These are phyloP conservation scores for Torymus tubicola DNA, from an alignment of 2,888 invertebrate genomes.

Conservation along the genomic window DNA sequence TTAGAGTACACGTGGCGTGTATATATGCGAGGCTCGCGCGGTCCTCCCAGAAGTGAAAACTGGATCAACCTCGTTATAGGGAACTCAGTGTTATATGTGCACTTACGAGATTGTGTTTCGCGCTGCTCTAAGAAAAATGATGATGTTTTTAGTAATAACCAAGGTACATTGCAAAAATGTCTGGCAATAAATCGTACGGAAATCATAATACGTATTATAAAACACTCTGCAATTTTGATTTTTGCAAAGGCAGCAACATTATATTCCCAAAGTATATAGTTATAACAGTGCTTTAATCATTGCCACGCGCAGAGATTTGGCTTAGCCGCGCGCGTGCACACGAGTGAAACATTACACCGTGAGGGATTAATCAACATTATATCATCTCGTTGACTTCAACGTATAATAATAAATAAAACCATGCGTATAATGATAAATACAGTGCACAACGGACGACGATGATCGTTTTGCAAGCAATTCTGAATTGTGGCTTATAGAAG, in stretches of 20 bases:
- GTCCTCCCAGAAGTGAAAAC: conserved; percentile 10
- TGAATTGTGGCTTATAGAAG: conserved; percentile 16
- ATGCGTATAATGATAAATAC: conserved; percentile 24
- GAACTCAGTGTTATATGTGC: no score
- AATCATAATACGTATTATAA: neutral
- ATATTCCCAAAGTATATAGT: conserved; percentile 2
- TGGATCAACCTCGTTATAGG: neutral
- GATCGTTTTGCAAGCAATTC: conserved; percentile 10
- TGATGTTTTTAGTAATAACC: no score
- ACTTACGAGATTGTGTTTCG: no score
- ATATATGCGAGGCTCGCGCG: neutral
- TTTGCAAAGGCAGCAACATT: conserved; percentile 7
- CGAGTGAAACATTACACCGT: neutral
- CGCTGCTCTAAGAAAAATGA: no score
- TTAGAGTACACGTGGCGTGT: neutral
- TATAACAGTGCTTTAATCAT: conserved; percentile 26
- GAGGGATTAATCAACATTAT: conserved; percentile 25
- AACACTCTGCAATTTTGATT: conserved; percentile 2
- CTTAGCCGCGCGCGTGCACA: neutral
- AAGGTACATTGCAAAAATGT: no score
- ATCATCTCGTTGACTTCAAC: conserved; percentile 22
- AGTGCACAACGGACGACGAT: neutral
- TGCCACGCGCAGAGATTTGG: neutral
- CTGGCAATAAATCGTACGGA: conserved; percentile 15
- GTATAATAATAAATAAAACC: conserved; percentile 27